Evolutionary conservation across 2,113 vertebrate genomes (phyloP).

Genomic region (Lepidothrix coronata): DNA sequence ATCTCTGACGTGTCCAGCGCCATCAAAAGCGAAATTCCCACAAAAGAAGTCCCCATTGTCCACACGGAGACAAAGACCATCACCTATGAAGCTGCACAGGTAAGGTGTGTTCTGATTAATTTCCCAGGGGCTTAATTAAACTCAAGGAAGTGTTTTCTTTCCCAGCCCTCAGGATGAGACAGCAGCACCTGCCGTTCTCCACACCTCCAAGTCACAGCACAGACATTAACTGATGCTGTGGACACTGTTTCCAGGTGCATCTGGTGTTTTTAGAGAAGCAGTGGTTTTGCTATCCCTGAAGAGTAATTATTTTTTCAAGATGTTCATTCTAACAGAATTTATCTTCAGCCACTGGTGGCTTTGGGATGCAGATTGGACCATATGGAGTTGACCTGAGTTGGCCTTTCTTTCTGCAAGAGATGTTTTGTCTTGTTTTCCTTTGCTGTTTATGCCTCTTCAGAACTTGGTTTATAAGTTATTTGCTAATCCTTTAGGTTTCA

Average conservation of each 20-base stretch:
- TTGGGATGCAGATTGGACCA: background rate
- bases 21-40: constrained; percentile 83
- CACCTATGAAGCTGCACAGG: constrained; percentile 95
- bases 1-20: constrained; percentile 89
- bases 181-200: background rate
- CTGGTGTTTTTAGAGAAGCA: background rate
- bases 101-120: constrained; percentile 46
- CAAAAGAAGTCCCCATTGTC: constrained; percentile 90
- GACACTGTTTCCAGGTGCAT: background rate
- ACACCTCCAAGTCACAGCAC: background rate
- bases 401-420: background rate
- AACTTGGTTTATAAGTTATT: background rate
- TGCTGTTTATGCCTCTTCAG: background rate
- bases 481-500: background rate
- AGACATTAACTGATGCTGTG: background rate
- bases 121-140: background rate
- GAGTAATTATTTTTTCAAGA: background rate
- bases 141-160: fast-evolving
- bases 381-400: background rate
- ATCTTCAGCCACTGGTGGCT: background rate
- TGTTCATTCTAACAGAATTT: background rate
- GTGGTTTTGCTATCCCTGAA: background rate
- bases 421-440: background rate
- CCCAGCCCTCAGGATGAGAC: background rate
- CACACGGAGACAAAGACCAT: constrained; percentile 98